phyloP scores from a whole-genome alignment of 2,888 invertebrate species.

The Xanthorhoe spadicearia region DNA sequence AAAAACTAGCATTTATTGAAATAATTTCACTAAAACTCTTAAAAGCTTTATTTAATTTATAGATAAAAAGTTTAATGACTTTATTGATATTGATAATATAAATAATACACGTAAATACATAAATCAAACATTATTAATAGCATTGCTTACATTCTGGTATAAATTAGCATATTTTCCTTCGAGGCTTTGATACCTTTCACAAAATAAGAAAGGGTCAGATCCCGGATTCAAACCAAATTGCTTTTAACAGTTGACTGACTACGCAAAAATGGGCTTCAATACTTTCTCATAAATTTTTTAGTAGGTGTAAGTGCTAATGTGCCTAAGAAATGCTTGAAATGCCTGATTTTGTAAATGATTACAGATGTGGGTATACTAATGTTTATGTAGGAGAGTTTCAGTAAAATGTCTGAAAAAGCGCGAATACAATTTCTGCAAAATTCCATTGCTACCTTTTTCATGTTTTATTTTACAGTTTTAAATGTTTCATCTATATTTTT shows the following conservation, averaged over 20 bases:
- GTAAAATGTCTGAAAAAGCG: too few species aligned
- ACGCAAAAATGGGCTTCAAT: slow-evolving; percentile 30
- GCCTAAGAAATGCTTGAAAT: slow-evolving; percentile 15
- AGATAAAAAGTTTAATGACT: too few species aligned
- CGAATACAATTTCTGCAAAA: too few species aligned
- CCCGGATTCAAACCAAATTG: slow-evolving; percentile 39
- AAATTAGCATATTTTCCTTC: slow-evolving; percentile 3
- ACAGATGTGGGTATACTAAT: not conserved
- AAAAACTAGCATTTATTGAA: too few species aligned
- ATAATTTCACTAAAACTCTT: too few species aligned
- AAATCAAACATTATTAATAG: not conserved
- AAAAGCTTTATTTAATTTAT: too few species aligned
- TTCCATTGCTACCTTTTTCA: too few species aligned
- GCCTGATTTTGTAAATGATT: slow-evolving; percentile 8
- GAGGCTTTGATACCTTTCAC: slow-evolving; percentile 23
- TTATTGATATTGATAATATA: too few species aligned
- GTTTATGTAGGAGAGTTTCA: not conserved
- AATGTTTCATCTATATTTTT: too few species aligned
- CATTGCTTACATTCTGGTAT: slow-evolving; percentile 1
- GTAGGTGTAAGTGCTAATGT: slow-evolving; percentile 35
- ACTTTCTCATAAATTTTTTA: slow-evolving; percentile 38
- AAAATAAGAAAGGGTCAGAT: slow-evolving; percentile 30
- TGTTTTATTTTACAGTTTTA: too few species aligned
- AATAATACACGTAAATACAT: not conserved
- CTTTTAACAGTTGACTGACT: slow-evolving; percentile 42